Percentiles rank a stretch among this genome's conserved stretches.
These are phyloP conservation scores for Sander lucioperca DNA, from an alignment of 2,113 vertebrate species.

Conservation along the genomic window DNA sequence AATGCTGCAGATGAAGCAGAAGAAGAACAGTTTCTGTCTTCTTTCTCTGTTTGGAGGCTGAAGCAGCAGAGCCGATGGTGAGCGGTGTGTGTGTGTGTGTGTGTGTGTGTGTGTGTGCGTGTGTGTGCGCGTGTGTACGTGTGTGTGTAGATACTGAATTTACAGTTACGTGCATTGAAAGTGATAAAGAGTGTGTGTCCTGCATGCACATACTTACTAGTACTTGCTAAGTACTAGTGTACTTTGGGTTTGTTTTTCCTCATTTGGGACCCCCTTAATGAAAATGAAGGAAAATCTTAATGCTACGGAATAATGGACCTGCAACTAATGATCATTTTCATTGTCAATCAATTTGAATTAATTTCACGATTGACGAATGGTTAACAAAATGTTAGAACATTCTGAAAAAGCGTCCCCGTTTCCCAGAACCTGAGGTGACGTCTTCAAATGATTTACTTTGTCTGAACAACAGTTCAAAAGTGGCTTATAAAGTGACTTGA, in stretches of 20 bases:
- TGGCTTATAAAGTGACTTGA: no score
- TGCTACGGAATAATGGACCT: background rate
- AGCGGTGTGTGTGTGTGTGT: constrained; percentile 39
- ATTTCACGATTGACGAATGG: background rate
- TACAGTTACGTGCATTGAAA: constrained; percentile 6
- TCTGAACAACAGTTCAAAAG: background rate
- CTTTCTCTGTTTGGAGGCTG: constrained; percentile 57
- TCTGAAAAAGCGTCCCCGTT: background rate
- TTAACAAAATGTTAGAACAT: background rate
- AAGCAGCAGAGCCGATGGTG: constrained; percentile 68
- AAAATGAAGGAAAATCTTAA: background rate
- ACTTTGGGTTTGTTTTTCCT: background rate
- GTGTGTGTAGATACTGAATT: constrained; percentile 3
- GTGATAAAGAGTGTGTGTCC: background rate
- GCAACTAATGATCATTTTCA: background rate
- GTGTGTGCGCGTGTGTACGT: no score
- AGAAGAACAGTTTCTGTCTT: constrained; percentile 28
- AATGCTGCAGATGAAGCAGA: constrained; percentile 51
- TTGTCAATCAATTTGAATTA: background rate
- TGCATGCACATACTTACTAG: no score
- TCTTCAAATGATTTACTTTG: background rate
- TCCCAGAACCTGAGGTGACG: background rate
- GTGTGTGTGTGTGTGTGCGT: constrained; percentile 15
- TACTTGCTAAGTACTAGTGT: no score
- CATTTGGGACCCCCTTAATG: background rate